Conservation (phyloP, 2,797 vertebrate genomes). For the Eidolon dupreanum region DNA sequence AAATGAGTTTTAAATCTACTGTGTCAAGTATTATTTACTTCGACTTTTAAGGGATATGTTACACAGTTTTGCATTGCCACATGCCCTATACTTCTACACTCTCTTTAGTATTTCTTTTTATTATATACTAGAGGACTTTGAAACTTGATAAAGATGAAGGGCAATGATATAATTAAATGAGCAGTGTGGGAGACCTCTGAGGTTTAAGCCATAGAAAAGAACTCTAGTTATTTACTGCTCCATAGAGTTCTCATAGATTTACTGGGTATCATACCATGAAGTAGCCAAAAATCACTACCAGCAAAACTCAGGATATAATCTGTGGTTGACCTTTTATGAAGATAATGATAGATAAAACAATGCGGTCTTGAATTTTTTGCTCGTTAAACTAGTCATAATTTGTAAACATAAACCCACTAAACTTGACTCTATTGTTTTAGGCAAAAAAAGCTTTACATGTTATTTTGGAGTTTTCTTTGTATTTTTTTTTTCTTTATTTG, state of each 20-base stretch:
- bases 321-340: conserved; percentile 83
- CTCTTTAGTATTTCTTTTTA: neutral
- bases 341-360: conserved; percentile 83
- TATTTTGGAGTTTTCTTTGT: conserved; percentile 69
- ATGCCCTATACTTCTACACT: neutral
- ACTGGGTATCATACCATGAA: conserved; percentile 72
- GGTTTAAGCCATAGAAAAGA: conserved; percentile 8
- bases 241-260: conserved; percentile 78
- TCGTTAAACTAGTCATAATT: conserved; percentile 84
- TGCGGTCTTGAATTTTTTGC: conserved; percentile 79
- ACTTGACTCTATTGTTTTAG: conserved; percentile 77
- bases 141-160: conserved; percentile 60
- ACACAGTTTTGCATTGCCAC: neutral
- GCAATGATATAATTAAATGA: conserved; percentile 41
- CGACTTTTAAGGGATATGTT: neutral
- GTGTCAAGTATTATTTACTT: neutral
- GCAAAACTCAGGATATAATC: conserved; percentile 83
- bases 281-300: conserved; percentile 76
- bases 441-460: conserved; percentile 33
- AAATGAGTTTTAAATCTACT: neutral
- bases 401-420: conserved; percentile 78
- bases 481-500: neutral
- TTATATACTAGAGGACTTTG: conserved; percentile 27
- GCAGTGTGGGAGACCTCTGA: conserved; percentile 17
- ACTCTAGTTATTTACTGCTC: neutral